Percentiles rank a stretch among this genome's conserved stretches.
Conservation (phyloP, 2,113 vertebrate species). For the Dipodomys stephensi region DNA sequence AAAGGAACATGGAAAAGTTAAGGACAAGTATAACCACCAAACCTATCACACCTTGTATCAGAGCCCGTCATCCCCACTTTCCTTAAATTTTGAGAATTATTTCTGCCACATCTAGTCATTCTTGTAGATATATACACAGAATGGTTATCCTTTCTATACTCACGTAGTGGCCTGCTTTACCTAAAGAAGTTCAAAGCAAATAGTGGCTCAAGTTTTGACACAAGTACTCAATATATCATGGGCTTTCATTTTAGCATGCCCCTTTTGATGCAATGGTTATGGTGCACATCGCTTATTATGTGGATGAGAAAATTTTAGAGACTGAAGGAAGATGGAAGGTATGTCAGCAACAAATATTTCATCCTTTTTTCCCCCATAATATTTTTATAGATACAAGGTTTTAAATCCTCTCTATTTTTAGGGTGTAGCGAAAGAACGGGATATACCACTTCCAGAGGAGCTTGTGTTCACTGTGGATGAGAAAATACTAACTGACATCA, state of each 20-base stretch:
- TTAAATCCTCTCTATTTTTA: slow-evolving; percentile 75
- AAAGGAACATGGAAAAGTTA: neutral
- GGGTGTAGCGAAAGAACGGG: slow-evolving; percentile 91
- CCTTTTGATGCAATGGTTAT: slow-evolving; percentile 96
- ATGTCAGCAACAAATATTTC: slow-evolving; percentile 68
- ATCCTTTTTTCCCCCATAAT: neutral
- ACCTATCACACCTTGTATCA: neutral
- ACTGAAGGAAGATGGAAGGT: slow-evolving; percentile 96
- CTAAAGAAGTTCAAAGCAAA: neutral
- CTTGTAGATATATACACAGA: neutral
- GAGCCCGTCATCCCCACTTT: neutral
- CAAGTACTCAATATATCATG: slow-evolving; percentile 27
- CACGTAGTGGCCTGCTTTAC: neutral
- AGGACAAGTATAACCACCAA: neutral
- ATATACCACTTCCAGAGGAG: slow-evolving; percentile 91
- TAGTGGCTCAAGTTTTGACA: neutral
- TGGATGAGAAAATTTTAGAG: slow-evolving; percentile 90
- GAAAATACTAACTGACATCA: slow-evolving; percentile 87
- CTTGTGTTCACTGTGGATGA: slow-evolving; percentile 94
- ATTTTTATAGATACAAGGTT: slow-evolving; percentile 41
- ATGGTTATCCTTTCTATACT: neutral
- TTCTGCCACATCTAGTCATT: neutral
- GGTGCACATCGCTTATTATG: slow-evolving; percentile 88
- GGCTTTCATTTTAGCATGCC: slow-evolving; percentile 90
- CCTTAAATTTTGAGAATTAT: neutral